A percentile compares a stretch with the other conserved stretches of the same genome.
Conservation (phyloP, 2,113 vertebrate genomes). For the Laterallus jamaicensis region DNA sequence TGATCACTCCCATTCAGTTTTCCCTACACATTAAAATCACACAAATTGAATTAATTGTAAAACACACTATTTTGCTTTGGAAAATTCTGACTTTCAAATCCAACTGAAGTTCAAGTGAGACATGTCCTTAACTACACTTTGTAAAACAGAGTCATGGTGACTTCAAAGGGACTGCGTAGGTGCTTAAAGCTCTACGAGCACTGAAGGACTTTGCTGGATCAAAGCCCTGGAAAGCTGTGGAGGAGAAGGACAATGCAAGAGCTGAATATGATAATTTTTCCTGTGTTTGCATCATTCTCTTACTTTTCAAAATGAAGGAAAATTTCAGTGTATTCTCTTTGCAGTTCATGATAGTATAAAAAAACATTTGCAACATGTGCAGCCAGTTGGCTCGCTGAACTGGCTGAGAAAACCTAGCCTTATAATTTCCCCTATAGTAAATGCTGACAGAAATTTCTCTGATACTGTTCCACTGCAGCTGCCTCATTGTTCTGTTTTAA, state of each 20-base stretch:
- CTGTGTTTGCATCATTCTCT: constrained; percentile 28
- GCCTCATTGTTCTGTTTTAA: constrained; percentile 64
- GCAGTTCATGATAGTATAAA: neutral
- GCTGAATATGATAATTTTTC: constrained; percentile 3
- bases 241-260: constrained; percentile 9
- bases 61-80: neutral
- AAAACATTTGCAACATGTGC: constrained; percentile 27
- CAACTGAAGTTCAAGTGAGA: neutral
- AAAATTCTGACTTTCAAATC: neutral
- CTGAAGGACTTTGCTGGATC: neutral
- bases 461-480: constrained; percentile 64
- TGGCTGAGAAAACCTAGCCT: constrained; percentile 52
- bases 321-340: constrained; percentile 36
- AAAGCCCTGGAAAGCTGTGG: neutral
- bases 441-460: constrained; percentile 64
- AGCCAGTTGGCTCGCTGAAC: constrained; percentile 63
- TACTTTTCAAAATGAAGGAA: constrained; percentile 32
- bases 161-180: neutral
- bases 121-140: neutral
- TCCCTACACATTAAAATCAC: neutral
- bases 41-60: neutral
- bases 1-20: neutral
- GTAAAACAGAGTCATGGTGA: neutral
- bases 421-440: constrained; percentile 52
- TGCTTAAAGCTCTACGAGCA: neutral